These are phyloP conservation scores for Actinopyga echinites DNA, from an alignment of 53 echinoderm and acorn worm genomes.

Conservation along the genomic window DNA sequence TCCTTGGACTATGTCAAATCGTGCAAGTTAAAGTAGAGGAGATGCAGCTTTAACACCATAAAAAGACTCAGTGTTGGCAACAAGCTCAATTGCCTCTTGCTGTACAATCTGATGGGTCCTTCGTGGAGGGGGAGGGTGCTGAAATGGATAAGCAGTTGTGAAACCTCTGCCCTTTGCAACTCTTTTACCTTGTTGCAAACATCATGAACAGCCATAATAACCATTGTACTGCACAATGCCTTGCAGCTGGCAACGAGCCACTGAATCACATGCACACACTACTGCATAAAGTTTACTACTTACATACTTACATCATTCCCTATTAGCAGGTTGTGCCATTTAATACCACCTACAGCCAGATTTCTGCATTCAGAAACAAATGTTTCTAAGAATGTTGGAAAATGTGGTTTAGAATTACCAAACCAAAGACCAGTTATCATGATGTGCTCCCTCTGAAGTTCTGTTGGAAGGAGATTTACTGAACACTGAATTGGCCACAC, in stretches of 20 bases:
- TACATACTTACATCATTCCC: neutral
- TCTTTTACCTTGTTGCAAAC: neutral
- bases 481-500: too few relatives aligned
- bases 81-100: neutral
- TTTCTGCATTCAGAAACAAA: constrained; percentile 26
- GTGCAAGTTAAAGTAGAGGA: neutral
- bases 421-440: constrained; percentile 44
- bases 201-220: constrained; percentile 39
- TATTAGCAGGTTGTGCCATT: neutral
- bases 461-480: neutral
- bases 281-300: neutral
- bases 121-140: neutral
- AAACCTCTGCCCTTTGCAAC: constrained; percentile 15
- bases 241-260: constrained; percentile 53
- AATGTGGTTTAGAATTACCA: constrained; percentile 35
- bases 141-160: neutral
- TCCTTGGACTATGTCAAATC: constrained; percentile 17
- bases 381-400: constrained; percentile 46
- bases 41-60: constrained; percentile 9
- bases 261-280: constrained; percentile 39
- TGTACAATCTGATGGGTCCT: neutral
- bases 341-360: constrained; percentile 27
- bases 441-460: neutral
- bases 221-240: constrained; percentile 47
- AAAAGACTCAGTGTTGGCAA: neutral